Conservation (phyloP, 1,140 invertebrate genomes). For the Ptiloglossa arizonensis region DNA sequence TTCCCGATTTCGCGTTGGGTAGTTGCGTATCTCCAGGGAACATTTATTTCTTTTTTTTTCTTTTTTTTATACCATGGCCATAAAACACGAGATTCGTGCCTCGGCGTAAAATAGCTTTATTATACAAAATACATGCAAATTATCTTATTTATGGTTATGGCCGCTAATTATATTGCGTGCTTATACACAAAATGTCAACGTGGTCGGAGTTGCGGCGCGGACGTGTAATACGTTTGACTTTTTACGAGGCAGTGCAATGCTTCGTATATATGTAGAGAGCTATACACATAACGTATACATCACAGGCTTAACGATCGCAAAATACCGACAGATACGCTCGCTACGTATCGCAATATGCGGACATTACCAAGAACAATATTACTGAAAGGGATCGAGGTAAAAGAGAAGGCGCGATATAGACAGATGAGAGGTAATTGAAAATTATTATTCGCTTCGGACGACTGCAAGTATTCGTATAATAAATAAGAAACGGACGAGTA, state of each 20-base stretch:
- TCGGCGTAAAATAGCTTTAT: constrained; percentile 76
- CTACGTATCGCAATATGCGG: constrained; percentile 59
- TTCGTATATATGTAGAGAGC: constrained; percentile 41
- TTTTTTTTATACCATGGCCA: constrained; percentile 28
- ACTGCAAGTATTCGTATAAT: neutral
- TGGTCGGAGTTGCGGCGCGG: constrained; percentile 61
- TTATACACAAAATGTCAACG: constrained; percentile 79
- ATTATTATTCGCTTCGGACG: neutral
- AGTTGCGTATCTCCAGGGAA: constrained; percentile 29
- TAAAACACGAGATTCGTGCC: constrained; percentile 71
- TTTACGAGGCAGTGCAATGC: constrained; percentile 73
- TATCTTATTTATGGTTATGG: constrained; percentile 79
- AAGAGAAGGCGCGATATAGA: constrained; percentile 36
- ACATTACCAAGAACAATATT: constrained; percentile 57
- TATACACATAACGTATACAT: constrained; percentile 69
- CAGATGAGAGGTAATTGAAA: constrained; percentile 23
- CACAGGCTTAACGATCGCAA: constrained; percentile 73
- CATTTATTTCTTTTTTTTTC: constrained; percentile 28
- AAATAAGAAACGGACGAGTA: constrained; percentile 25
- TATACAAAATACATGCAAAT: constrained; percentile 79
- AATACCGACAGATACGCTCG: constrained; percentile 71
- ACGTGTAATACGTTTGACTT: constrained; percentile 71
- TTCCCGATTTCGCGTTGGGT: constrained; percentile 47
- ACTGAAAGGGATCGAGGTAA: constrained; percentile 14
- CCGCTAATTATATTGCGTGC: constrained; percentile 76